Percentiles rank a stretch among this genome's conserved stretches.
Evolutionary conservation across 1,140 invertebrate species (phyloP).

Genomic region (Melanaphis sacchari): DNA sequence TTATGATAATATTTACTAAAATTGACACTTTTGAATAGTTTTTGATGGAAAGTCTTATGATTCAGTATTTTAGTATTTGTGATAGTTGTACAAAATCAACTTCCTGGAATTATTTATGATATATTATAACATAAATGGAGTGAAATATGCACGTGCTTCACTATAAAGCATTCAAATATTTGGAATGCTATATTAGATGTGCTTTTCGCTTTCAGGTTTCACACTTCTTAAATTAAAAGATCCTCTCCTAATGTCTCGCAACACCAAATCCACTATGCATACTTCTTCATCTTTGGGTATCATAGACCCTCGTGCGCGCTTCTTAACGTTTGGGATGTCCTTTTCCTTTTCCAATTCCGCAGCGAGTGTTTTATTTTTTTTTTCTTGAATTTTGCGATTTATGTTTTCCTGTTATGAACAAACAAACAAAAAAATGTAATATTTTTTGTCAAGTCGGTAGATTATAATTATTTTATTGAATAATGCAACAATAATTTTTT

Average conservation of each 20-base stretch:
- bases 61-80: neutral
- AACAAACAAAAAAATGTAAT: neutral
- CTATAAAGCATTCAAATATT: neutral
- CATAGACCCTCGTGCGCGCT: neutral
- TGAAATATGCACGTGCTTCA: neutral
- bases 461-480: neutral
- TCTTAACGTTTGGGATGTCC: neutral
- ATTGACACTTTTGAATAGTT: neutral
- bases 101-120: neutral
- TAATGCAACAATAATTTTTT: neutral
- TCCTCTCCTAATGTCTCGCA: constrained; percentile 62
- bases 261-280: constrained; percentile 61
- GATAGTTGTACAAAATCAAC: neutral
- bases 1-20: neutral
- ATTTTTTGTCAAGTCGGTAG: neutral
- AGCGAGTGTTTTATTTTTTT: constrained; percentile 59
- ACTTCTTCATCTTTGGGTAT: constrained; percentile 5
- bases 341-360: constrained; percentile 56
- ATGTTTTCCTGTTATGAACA: constrained; percentile 60
- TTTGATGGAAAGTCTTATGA: neutral
- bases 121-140: neutral
- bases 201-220: neutral
- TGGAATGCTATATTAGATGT: neutral
- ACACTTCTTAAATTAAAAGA: constrained; percentile 61
- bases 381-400: constrained; percentile 60